A percentile compares a stretch with the other conserved stretches of the same genome.
Conservation (phyloP, 2,797 vertebrate genomes). For the Champsocephalus esox region DNA sequence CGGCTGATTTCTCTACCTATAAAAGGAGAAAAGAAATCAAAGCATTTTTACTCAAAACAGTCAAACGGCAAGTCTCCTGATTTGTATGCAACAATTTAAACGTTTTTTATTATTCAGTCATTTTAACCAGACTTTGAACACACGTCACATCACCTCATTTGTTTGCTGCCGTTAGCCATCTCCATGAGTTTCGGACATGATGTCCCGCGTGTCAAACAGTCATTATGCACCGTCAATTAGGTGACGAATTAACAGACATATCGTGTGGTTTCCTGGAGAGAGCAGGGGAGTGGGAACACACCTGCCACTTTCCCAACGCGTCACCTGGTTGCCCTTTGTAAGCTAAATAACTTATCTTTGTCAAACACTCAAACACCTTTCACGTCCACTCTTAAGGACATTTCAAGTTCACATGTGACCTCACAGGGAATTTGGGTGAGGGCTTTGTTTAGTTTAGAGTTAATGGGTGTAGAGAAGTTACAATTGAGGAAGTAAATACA, state of each 20-base stretch:
- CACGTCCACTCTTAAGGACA: slow-evolving; percentile 17
- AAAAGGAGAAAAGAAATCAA: background rate
- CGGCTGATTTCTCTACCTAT: slow-evolving; percentile 48
- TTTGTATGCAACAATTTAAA: background rate
- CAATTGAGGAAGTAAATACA: slow-evolving; percentile 20
- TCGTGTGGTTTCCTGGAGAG: background rate
- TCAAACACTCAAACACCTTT: slow-evolving; percentile 40
- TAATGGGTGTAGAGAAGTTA: background rate
- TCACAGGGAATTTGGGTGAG: background rate
- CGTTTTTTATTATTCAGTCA: background rate
- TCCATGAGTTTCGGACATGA: background rate
- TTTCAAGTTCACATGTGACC: slow-evolving; percentile 3
- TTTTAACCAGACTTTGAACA: background rate
- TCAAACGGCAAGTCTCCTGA: background rate
- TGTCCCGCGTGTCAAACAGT: slow-evolving; percentile 9
- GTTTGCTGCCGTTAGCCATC: background rate
- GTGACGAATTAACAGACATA: slow-evolving; percentile 27
- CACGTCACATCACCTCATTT: background rate
- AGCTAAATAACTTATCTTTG: slow-evolving; percentile 43
- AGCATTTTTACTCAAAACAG: background rate
- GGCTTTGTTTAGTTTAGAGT: slow-evolving; percentile 30
- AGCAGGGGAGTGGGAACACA: background rate
- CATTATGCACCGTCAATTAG: background rate
- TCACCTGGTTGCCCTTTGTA: slow-evolving; percentile 30
- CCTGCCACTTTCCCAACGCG: slow-evolving; percentile 45